A percentile compares a stretch with the other conserved stretches of the same genome.
phyloP scores from a whole-genome alignment of 2,797 vertebrate genomes.

The Tragopan temminckii region DNA sequence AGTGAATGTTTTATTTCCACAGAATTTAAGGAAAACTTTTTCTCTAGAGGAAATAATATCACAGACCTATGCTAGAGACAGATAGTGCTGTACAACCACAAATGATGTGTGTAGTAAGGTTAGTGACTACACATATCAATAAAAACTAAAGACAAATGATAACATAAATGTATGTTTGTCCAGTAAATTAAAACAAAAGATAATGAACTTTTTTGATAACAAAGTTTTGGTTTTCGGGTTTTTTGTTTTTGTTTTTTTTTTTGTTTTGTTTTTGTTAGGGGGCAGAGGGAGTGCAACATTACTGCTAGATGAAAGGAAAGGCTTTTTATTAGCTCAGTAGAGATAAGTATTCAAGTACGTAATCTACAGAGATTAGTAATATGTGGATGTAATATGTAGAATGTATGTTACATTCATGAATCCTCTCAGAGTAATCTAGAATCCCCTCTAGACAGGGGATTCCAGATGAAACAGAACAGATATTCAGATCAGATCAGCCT shows the following conservation, averaged over 20 bases:
- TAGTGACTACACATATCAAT: neutral
- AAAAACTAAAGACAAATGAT: neutral
- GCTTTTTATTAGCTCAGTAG: neutral
- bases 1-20: neutral
- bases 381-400: too few relatives aligned
- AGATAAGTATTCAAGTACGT: neutral
- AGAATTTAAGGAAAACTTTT: neutral
- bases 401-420: neutral
- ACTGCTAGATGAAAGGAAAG: neutral
- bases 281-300: neutral
- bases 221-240: too few relatives aligned
- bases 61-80: neutral
- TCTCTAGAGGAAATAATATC: neutral
- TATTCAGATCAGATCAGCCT: neutral
- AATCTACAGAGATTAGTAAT: neutral
- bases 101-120: neutral
- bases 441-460: neutral
- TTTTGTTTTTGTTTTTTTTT: too few relatives aligned
- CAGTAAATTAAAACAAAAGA: slow-evolving; percentile 9
- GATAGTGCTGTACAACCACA: neutral
- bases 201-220: neutral
- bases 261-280: too few relatives aligned
- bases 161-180: neutral
- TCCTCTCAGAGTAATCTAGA: neutral
- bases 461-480: neutral